Base-by-base conservation (phyloP, 1,140 invertebrate species). In the Leptestheria dahalacensis region DNA sequence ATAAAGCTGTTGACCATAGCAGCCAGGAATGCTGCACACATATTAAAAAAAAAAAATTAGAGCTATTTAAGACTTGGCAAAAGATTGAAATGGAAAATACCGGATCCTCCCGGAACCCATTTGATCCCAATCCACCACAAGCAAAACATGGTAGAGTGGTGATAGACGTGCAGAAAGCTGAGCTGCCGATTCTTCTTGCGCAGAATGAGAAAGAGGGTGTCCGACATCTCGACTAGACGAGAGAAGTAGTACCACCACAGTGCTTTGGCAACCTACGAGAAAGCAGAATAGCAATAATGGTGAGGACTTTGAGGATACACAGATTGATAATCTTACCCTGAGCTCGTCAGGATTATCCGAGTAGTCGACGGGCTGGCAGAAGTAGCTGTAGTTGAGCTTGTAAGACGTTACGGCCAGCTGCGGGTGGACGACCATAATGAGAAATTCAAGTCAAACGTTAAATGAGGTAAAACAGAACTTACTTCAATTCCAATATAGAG, bases 201-300 rank as follows among this genome's bases (percentile, higher is more conserved):
- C 28, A 93, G 68, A 59, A 93, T 91, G 65, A 93, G 90, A 76
- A 93, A 93, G 64, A 88, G 79, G 0, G 92, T 96, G 70, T 97
- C 93, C 64, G 86, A 81, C 71, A 97, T 91, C 72, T 97, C 93
- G 23, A 97, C 71, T 23, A 91, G 77, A 73, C 97, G 97, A 25
- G 92, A 94, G 67, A 94, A 84, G 70, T 93, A 96, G 70, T 95
- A 97, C 89, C 90, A 95, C 91, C 91, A 97, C 18, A 97, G 80
- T 0, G 91, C 90, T 66, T 85, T 79, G 0, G 91, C 87, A 72
- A 96, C 91, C 91, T n/a, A n/a, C 29, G 15, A 57, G 29, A 60
- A 24, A 59, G 51, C 47, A 48, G 29, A 57, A 48, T 52, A 57
- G 51, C 29, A 20, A n/a, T 57, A 3, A 59, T 15, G 15, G n/a